Conservation (phyloP, 64 coral and sea anemone species). For the Orbicella faveolata region DNA sequence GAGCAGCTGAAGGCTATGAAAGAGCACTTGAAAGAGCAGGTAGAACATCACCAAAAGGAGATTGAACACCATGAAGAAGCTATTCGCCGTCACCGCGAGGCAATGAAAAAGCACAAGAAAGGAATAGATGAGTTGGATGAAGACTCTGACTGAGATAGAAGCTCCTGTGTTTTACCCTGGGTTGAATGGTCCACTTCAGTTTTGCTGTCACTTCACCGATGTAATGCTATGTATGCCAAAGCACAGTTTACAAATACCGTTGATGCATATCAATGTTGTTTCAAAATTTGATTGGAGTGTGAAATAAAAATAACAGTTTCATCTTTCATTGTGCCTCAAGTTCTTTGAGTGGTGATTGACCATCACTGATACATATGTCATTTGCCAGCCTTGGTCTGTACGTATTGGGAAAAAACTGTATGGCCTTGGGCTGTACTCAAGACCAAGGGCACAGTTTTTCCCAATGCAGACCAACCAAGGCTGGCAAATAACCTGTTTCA, state of each 20-base stretch:
- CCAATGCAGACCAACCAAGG: neutral
- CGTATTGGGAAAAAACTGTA: too few relatives aligned
- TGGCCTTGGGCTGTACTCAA: too few relatives aligned
- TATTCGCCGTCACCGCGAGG: slow-evolving; percentile 57
- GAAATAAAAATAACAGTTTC: neutral
- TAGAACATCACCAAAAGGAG: slow-evolving; percentile 53
- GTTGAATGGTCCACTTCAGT: neutral
- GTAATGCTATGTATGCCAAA: neutral
- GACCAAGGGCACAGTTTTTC: neutral
- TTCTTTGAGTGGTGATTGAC: neutral
- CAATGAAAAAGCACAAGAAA: slow-evolving; percentile 45
- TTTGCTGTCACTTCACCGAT: neutral
- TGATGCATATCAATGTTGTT: neutral
- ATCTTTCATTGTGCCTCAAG: neutral
- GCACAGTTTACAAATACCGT: neutral
- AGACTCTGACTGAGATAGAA: neutral
- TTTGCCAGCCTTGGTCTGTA: too few relatives aligned
- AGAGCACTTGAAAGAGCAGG: slow-evolving; percentile 41
- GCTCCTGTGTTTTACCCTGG: neutral
- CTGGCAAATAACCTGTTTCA: too few relatives aligned
- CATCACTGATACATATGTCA: neutral
- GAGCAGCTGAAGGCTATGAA: slow-evolving; percentile 54
- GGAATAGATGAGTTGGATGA: slow-evolving; percentile 24
- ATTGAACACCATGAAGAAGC: slow-evolving; percentile 65
- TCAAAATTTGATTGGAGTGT: neutral